Percentiles rank a stretch among this genome's conserved stretches.
phyloP scores from a whole-genome alignment of 53 echinoderm and acorn worm genomes.

The Stichopus horrens region DNA sequence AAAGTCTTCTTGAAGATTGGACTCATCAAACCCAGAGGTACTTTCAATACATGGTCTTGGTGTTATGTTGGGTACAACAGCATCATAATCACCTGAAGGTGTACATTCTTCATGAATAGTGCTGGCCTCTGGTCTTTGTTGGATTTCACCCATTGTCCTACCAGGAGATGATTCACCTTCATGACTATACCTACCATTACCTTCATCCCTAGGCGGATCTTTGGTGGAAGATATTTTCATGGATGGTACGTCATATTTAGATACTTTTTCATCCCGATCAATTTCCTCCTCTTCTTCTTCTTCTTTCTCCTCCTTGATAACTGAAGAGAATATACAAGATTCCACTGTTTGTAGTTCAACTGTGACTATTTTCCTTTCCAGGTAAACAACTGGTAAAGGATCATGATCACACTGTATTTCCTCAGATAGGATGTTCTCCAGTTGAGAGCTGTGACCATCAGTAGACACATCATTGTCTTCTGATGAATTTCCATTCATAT shows the following conservation, averaged over 20 bases:
- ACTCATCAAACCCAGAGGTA: neutral
- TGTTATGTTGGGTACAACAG: neutral
- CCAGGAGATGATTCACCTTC: neutral
- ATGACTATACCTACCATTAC: too few relatives aligned
- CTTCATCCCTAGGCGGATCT: neutral
- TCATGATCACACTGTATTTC: neutral
- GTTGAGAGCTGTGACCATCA: too few relatives aligned
- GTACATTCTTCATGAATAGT: neutral
- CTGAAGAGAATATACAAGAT: neutral
- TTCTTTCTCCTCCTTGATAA: neutral
- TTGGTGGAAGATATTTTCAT: neutral
- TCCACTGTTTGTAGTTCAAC: neutral
- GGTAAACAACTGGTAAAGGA: neutral
- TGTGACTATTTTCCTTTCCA: neutral
- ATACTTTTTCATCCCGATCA: neutral
- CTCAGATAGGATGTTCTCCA: too few relatives aligned
- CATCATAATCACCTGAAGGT: neutral
- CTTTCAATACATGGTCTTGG: neutral
- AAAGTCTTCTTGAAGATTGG: neutral
- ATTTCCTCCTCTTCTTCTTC: neutral
- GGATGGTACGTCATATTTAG: neutral
- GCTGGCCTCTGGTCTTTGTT: neutral
- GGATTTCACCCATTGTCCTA: neutral
- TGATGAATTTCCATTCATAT: neutral
- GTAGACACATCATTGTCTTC: neutral